A percentile compares a stretch with the other conserved stretches of the same genome.
Conservation (phyloP, 92 coral and sea anemone genomes). For the Parazoanthus swiftii region DNA sequence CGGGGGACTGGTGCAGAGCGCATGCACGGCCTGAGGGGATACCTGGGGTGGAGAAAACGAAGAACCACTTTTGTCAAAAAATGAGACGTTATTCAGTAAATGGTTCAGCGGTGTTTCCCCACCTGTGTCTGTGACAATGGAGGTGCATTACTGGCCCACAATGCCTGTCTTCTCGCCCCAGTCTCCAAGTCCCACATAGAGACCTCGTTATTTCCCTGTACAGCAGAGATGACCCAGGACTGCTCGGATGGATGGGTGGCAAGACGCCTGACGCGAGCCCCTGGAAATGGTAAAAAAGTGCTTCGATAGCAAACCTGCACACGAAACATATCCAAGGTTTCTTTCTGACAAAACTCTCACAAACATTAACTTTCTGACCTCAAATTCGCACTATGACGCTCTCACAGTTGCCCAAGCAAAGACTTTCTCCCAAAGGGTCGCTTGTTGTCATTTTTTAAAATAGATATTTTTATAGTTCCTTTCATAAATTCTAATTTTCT, state of each 20-base stretch:
- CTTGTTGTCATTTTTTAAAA: too few relatives aligned
- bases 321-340: too few relatives aligned
- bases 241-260: constrained; percentile 94
- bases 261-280: constrained; percentile 95
- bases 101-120: neutral
- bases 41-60: constrained; percentile 51
- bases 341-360: too few relatives aligned
- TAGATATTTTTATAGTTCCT: too few relatives aligned
- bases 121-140: constrained; percentile 99
- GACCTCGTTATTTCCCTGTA: constrained; percentile 96
- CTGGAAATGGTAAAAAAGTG: constrained; percentile 35
- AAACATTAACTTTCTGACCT: too few relatives aligned
- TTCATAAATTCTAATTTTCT: too few relatives aligned
- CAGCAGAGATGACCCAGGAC: constrained; percentile 99
- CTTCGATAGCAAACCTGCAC: too few relatives aligned
- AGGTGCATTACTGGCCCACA: constrained; percentile 99
- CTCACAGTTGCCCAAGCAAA: too few relatives aligned
- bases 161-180: constrained; percentile 90
- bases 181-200: constrained; percentile 99
- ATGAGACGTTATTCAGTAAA: neutral
- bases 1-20: constrained; percentile 84
- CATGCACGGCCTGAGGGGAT: constrained; percentile 97
- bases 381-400: too few relatives aligned
- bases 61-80: neutral
- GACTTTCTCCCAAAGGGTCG: too few relatives aligned